These are phyloP conservation scores for Alloscopus bannaensis DNA, from an alignment of 2,888 invertebrate species.

Conservation along the genomic window DNA sequence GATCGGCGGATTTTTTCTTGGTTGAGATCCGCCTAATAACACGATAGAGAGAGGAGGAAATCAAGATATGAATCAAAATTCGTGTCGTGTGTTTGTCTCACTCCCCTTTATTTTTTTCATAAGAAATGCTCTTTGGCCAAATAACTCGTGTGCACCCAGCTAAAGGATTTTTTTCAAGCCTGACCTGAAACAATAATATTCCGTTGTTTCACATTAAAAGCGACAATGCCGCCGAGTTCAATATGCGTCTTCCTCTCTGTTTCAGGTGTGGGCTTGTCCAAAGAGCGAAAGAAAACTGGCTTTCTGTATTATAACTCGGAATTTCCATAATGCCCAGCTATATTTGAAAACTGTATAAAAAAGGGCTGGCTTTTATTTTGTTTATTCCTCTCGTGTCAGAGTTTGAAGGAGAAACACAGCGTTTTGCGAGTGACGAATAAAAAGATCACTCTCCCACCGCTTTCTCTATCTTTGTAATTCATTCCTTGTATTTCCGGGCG, in stretches of 20 bases:
- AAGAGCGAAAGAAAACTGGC: too few species aligned
- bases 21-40: slow-evolving; percentile 62
- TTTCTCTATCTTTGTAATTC: slow-evolving; percentile 71
- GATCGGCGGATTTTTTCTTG: slow-evolving; percentile 50
- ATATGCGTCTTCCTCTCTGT: slow-evolving; percentile 1
- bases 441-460: slow-evolving; percentile 71
- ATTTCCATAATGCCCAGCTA: slow-evolving; percentile 62
- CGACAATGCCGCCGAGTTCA: too few species aligned
- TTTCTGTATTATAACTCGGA: slow-evolving; percentile 56
- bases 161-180: slow-evolving; percentile 13
- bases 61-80: slow-evolving; percentile 46
- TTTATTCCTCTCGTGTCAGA: slow-evolving; percentile 73
- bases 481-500: slow-evolving; percentile 68
- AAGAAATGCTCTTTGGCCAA: too few species aligned
- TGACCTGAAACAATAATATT: slow-evolving; percentile 56
- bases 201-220: too few species aligned
- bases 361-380: too few species aligned
- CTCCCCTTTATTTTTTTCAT: not conserved
- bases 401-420: too few species aligned
- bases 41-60: slow-evolving; percentile 55
- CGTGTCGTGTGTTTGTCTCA: slow-evolving; percentile 11
- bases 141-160: too few species aligned
- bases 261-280: slow-evolving; percentile 45
- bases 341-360: too few species aligned
- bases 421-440: slow-evolving; percentile 72